Conservation (phyloP, 1,140 invertebrate species). For the Drosophila persimilis region DNA sequence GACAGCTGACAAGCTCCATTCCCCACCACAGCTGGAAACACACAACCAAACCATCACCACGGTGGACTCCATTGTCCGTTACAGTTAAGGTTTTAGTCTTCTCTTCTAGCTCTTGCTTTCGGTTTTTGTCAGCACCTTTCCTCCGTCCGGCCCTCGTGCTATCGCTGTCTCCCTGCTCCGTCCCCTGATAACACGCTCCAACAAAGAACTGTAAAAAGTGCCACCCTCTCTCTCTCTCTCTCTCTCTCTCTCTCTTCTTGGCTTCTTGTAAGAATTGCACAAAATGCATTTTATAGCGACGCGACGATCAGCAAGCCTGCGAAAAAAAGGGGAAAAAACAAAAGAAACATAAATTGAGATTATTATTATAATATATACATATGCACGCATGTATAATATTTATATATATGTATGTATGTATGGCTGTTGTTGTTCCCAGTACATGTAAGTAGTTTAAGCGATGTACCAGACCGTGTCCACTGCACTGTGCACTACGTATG, state of each 20-base stretch:
- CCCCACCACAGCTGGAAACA: constrained; percentile 4
- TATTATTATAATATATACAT: constrained; percentile 8
- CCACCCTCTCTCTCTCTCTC: constrained; percentile 11
- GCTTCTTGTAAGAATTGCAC: constrained; percentile 51
- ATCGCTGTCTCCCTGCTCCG: constrained; percentile 19
- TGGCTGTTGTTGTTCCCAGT: constrained; percentile 14
- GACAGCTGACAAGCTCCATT: constrained; percentile 2
- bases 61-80: constrained; percentile 57
- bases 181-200: constrained; percentile 58
- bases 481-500: constrained; percentile 9
- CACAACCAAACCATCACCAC: constrained; percentile 9
- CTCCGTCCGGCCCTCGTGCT: constrained; percentile 4
- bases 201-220: constrained; percentile 58
- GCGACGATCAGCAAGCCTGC: constrained; percentile 71
- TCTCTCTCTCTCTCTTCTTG: constrained; percentile 15
- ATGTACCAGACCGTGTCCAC: constrained; percentile 64
- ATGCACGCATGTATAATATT: too few species aligned
- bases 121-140: constrained; percentile 22
- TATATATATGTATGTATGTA: too few species aligned
- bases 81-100: neutral
- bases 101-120: neutral
- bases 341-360: constrained; percentile 35
- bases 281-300: constrained; percentile 58
- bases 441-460: constrained; percentile 57
- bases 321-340: constrained; percentile 27